Base-by-base conservation (phyloP, 2,888 invertebrate genomes). In the Himalopsyche tibetana region DNA sequence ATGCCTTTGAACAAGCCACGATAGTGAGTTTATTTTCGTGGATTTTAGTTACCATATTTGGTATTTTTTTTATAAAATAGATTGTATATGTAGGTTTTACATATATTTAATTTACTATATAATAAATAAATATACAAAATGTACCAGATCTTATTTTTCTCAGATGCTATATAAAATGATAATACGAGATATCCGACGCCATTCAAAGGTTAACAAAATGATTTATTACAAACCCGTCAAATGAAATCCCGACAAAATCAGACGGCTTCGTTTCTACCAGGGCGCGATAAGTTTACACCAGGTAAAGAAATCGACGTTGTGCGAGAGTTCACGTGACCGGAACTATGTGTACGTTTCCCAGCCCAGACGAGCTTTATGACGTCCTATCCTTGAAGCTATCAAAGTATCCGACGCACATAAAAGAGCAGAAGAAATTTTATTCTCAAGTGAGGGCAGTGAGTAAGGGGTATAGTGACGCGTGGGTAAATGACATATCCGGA, bases 381-480 rank as follows among this genome's bases (percentile, higher is more conserved):
- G 63, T 63, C 63, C 63, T 63, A 63, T 63, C 63, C 8, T 63
- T 63, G 28, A 63, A 63, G 63, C 63, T 28, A 63, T 63, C 63
- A 63, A 63, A 63, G 63, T 63, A 63, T 63, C 63, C 63, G 63
- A 19, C 19, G 63, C n/a, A 63, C 63, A 63, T 63, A 63, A 63
- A 63, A 63, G 63, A 63, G 63, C 63, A 28, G 28, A 63, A 63
- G 63, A 63, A 63, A 63, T 63, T 63, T 63, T 28, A 63, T 63
- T 63, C 63, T 63, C 19, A 63, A 63, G 63, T 63, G 63, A 63
- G 63, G 63, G 63, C 63, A 63, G 63, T 63, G 63, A 63, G 63
- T 19, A 63, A 63, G 63, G 9, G 63, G 63, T 63, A 28, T 51
- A 63, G 63, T 19, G 63, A 63, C 63, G 63, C 63, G 63, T 9